phyloP scores from a whole-genome alignment of 2,888 invertebrate species.

The Falcaria lacertinaria region DNA sequence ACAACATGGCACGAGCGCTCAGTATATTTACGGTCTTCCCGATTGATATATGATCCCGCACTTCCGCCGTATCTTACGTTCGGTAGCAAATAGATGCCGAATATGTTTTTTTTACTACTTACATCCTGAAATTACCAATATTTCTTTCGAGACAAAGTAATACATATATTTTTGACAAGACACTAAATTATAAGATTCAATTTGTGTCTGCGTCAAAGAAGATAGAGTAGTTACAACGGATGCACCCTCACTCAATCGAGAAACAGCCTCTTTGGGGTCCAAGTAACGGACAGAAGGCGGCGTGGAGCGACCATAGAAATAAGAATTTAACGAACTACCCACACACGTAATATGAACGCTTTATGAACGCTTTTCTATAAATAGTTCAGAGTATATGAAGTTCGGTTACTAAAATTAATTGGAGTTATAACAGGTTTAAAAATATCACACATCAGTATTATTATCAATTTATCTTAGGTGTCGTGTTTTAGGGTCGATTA shows the following conservation, averaged over 20 bases:
- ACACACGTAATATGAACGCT: too few species aligned
- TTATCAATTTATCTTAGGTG: too few species aligned
- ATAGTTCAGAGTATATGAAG: too few species aligned
- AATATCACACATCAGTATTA: too few species aligned
- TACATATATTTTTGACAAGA: slow-evolving; percentile 14
- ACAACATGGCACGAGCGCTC: slow-evolving; percentile 26
- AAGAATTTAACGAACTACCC: too few species aligned
- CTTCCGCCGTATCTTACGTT: slow-evolving; percentile 46
- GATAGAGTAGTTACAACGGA: slow-evolving; percentile 9
- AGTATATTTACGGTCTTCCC: slow-evolving; percentile 54
- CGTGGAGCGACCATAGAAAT: slow-evolving; percentile 7
- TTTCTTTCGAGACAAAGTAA: slow-evolving; percentile 17
- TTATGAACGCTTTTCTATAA: too few species aligned
- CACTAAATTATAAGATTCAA: slow-evolving; percentile 1
- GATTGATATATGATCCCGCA: slow-evolving; percentile 62
- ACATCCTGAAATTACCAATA: slow-evolving; percentile 10
- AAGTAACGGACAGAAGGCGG: slow-evolving; percentile 47
- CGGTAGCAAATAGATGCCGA: slow-evolving; percentile 27
- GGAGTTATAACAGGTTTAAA: too few species aligned
- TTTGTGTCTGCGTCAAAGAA: slow-evolving; percentile 11
- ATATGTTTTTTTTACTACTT: slow-evolving; percentile 12
- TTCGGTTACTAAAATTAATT: too few species aligned
- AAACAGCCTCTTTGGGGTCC: slow-evolving; percentile 61
- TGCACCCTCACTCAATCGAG: slow-evolving; percentile 60
- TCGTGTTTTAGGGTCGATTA: too few species aligned